Evolutionary conservation across 2,888 invertebrate species (phyloP).

Genomic region (Plemyria rubiginata): DNA sequence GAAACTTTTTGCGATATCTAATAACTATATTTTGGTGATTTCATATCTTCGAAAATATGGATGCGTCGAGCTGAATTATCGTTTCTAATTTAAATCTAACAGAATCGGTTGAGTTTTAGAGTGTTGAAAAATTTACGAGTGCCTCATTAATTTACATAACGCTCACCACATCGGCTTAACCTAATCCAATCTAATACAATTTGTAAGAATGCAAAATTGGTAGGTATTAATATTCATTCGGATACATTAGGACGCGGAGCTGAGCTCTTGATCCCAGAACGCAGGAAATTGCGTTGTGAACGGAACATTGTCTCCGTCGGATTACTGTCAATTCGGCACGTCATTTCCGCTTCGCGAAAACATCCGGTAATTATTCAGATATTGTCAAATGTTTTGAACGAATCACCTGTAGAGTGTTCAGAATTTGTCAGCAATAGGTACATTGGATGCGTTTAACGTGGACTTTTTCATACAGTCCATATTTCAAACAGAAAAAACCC

Average conservation of each 20-base stretch:
- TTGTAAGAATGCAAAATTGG: constrained; percentile 35
- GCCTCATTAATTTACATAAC: constrained; percentile 8
- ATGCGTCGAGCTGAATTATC: neutral
- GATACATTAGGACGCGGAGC: constrained; percentile 40
- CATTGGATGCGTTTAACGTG: neutral
- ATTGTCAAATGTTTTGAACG: constrained; percentile 66
- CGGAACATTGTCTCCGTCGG: constrained; percentile 71
- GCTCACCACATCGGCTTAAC: neutral
- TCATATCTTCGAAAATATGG: too few species aligned
- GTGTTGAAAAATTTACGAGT: neutral
- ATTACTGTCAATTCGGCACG: constrained; percentile 75
- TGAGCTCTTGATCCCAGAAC: constrained; percentile 55
- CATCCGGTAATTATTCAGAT: constrained; percentile 76
- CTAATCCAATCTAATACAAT: constrained; percentile 25
- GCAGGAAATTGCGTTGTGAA: constrained; percentile 74
- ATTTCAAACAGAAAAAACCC: too few species aligned
- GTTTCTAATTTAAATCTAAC: neutral
- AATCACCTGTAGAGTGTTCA: constrained; percentile 55
- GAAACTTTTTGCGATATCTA: too few species aligned
- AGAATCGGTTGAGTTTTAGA: neutral
- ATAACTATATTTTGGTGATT: too few species aligned
- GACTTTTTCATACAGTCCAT: too few species aligned
- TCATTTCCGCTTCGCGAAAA: constrained; percentile 76
- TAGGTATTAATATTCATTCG: constrained; percentile 46
- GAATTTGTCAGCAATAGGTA: neutral